Base-by-base conservation (phyloP, 2,113 vertebrate genomes). In the Telmatochromis sp. region DNA sequence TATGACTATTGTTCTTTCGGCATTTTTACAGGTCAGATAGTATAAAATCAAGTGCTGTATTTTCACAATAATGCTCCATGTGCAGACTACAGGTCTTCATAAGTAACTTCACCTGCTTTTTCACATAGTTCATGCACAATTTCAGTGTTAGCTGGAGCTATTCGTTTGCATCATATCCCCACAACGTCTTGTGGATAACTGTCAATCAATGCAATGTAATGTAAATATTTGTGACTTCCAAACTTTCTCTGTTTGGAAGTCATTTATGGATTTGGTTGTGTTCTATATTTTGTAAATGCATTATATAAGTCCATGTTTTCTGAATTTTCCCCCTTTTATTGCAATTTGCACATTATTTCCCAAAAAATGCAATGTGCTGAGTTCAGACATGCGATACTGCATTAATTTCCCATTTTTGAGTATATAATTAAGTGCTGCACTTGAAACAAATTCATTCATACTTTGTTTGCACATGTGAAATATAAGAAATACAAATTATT, bases 1-100 rank as follows among this genome's bases (percentile, higher is more conserved):
- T 89, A 92, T 88, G 80, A 31, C 5, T 23, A 55, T 83, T 86
- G 91, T 91, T 91, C 88, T 87, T 90, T 82, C 65, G 55, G 45
- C 63, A 78, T 40, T 89, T 90, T 91, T 92, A 90, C 45, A 84
- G 82, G 65, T 89, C 80, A 92, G 92, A 86, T 80, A 86, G 78
- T 80, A 73, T 87, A 83, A 88, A 86, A 87, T 89, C 60, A 84
- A 83, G 57, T 45, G 19, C 71, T 68, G 57, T 83, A 33, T 37
- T 80, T 42, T 58, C 33, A 57, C 21, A 85, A 86, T 83, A 78
- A 79, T 82, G 53, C 28, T 80, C 3, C 14, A 73, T 11, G 42
- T 82, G 89, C 65, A 75, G 31, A 54, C 45, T 45, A 13, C 26
- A 17, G 19, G 23, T 21, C 37, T 23, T 78, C 26, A 45, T 33